These are phyloP conservation scores for Lepisosteus osseus DNA, from an alignment of 2,113 vertebrate genomes.

Conservation along the genomic window DNA sequence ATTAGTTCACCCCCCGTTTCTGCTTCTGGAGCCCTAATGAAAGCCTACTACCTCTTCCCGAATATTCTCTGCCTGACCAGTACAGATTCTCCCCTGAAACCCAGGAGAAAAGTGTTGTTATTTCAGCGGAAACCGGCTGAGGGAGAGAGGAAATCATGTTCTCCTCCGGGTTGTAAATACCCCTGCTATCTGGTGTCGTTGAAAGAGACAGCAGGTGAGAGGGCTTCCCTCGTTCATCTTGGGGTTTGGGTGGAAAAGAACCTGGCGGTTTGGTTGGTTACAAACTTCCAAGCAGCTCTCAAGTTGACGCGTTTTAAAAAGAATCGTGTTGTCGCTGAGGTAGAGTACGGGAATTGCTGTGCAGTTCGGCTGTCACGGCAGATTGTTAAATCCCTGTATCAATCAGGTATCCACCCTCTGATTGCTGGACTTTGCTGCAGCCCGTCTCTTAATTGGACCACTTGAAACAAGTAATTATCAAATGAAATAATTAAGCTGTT, in stretches of 20 bases:
- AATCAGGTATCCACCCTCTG: too few relatives aligned
- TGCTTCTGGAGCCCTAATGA: too few relatives aligned
- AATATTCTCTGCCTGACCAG: conserved; percentile 31
- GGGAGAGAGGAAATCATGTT: conserved; percentile 77
- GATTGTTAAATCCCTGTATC: too few relatives aligned
- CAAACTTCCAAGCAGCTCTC: neutral
- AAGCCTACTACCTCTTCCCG: conserved; percentile 33
- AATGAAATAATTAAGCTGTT: conserved; percentile 10
- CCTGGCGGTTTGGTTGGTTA: neutral
- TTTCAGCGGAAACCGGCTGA: conserved; percentile 74
- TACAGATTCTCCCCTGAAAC: conserved; percentile 48
- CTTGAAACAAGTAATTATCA: conserved; percentile 1
- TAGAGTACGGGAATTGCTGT: too few relatives aligned
- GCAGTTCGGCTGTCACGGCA: too few relatives aligned
- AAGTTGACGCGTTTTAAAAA: neutral
- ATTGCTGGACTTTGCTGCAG: neutral
- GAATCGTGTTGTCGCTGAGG: too few relatives aligned
- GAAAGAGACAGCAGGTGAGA: conserved; percentile 10
- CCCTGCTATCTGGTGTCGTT: conserved; percentile 54
- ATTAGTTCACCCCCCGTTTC: too few relatives aligned
- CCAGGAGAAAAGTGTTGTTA: conserved; percentile 66
- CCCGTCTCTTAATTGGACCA: neutral
- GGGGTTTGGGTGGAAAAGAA: conserved; percentile 37
- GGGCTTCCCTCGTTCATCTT: conserved; percentile 40
- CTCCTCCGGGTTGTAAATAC: conserved; percentile 73